Conservation (phyloP, 2,113 vertebrate genomes). For the Shinisaurus crocodilurus region DNA sequence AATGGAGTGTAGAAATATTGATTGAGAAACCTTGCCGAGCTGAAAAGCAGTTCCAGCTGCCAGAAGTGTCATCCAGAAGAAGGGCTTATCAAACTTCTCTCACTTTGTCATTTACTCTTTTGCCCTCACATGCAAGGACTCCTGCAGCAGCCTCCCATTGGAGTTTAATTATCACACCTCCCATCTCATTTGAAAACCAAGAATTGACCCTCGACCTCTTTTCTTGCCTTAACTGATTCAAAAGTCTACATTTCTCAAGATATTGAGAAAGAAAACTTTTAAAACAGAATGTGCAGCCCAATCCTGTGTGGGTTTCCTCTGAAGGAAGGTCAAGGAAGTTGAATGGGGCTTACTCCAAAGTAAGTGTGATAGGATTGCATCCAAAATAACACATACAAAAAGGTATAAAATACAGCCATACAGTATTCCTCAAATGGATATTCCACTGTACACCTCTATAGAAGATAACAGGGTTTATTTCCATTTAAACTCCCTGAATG, state of each 20-base stretch:
- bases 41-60: conserved; percentile 11
- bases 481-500: not conserved
- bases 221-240: conserved; percentile 44
- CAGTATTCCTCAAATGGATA: not conserved
- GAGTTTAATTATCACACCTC: conserved; percentile 57
- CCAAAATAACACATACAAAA: not conserved
- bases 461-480: conserved; percentile 19
- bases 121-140: conserved; percentile 35
- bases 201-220: conserved; percentile 47
- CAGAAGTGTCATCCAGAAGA: conserved; percentile 33
- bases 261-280: not conserved
- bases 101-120: conserved; percentile 42
- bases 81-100: conserved; percentile 40
- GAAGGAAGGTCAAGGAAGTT: not conserved
- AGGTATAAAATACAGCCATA: not conserved
- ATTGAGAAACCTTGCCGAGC: not conserved
- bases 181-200: conserved; percentile 32
- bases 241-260: not conserved
- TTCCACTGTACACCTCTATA: not conserved
- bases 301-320: not conserved
- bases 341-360: not conserved
- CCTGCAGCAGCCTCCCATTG: conserved; percentile 26
- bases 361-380: not conserved
- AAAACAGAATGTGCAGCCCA: not conserved
- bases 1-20: conserved; percentile 35